These are phyloP conservation scores for Crocidura indochinensis DNA, from an alignment of 2,797 vertebrate species.

Conservation along the genomic window DNA sequence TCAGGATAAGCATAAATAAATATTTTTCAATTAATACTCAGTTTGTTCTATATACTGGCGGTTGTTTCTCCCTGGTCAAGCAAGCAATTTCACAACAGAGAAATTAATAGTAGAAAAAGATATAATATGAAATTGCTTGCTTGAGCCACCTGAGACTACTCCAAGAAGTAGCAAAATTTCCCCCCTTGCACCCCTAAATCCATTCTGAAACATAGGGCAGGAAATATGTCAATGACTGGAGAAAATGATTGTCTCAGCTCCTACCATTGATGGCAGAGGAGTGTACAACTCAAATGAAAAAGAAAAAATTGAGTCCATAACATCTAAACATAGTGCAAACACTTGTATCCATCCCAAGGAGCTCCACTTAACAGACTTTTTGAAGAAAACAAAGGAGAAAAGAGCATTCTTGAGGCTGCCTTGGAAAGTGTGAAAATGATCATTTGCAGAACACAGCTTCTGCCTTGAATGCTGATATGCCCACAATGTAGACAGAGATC, in stretches of 20 bases:
- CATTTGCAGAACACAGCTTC: constrained; percentile 56
- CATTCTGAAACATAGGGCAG: not conserved
- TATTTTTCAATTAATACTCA: not conserved
- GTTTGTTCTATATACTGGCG: not conserved
- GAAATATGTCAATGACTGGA: not conserved
- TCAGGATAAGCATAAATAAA: not conserved
- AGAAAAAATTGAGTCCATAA: not conserved
- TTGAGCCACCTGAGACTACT: not conserved
- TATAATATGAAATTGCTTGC: not conserved
- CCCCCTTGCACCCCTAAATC: not conserved
- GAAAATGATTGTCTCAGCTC: not conserved
- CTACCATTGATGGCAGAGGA: constrained; percentile 1
- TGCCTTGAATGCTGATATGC: constrained; percentile 33
- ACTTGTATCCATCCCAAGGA: constrained; percentile 34
- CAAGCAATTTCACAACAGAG: too few species aligned
- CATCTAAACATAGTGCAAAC: constrained; percentile 47
- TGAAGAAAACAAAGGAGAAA: constrained; percentile 12
- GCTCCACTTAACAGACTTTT: constrained; percentile 60
- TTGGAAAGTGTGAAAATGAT: constrained; percentile 71
- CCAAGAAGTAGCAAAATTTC: not conserved
- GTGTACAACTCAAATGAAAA: not conserved
- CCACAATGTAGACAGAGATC: constrained; percentile 50
- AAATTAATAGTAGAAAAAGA: too few species aligned
- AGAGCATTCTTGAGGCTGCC: constrained; percentile 34
- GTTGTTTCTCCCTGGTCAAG: not conserved